Base-by-base conservation (phyloP, 2,888 invertebrate genomes). In the Lobophora halterata region DNA sequence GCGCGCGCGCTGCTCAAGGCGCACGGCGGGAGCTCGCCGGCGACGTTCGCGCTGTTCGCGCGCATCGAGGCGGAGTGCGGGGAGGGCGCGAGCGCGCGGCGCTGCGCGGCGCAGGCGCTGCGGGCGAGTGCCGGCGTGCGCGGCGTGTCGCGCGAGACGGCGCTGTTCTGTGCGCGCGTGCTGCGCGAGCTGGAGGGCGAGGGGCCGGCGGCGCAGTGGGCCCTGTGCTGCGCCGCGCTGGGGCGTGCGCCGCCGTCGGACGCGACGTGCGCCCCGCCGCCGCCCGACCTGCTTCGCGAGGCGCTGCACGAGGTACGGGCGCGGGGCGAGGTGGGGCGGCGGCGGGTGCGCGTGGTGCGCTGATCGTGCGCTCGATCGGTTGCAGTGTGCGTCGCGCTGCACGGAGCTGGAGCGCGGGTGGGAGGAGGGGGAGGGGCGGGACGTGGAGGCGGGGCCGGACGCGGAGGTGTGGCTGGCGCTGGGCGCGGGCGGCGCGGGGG, bases 1-100 rank as follows among this genome's bases (percentile, higher is more conserved):
- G 66, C 67, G 25, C 61, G 65, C 56, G 44, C 5, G 57, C n/a
- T 53, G 8, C 47, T 65, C 7, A 47, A 46, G 46, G 51, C 42
- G 35, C 52, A 41, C 52, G 62, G 58, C 42, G 52, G 48, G 35
- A 39, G 27, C 8, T 41, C 51, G 34, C 52, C 62, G 46, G 49
- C 72, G 52, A 65, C 70, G 5, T 75, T 57, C 63, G 71, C 64
- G 20, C 72, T 68, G 51, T 70, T 68, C 57, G 75, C 77, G 48
- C 69, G 73, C 19, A 40, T 74, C 13, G 74, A 76, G 53, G 55
- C 52, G 17, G 47, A 50, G 23, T 58, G 53, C 29, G 58, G 52
- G 19, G 38, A 20, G 14, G 11, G 13, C 29, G 36, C 5, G 29
- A 20, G 33, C 27, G 58, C 47, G 50, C 45, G 39, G 17, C n/a